Evolutionary conservation across 2,113 vertebrate genomes (phyloP).

Genomic region (Ahaetulla prasina): DNA sequence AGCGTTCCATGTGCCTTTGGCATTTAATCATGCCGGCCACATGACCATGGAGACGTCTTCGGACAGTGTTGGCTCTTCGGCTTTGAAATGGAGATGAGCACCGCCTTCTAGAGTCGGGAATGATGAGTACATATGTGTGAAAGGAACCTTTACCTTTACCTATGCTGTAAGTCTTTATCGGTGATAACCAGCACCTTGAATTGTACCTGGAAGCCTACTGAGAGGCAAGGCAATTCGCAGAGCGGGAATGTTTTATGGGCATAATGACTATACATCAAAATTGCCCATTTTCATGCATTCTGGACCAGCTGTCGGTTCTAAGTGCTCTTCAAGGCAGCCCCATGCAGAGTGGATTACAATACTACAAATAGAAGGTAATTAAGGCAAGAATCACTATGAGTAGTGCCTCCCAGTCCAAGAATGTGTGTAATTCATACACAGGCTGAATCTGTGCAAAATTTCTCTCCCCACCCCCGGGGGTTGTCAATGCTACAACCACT

Average conservation of each 20-base stretch:
- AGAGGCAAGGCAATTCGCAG: not conserved
- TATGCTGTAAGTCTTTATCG: too few relatives aligned
- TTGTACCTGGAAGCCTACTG: not conserved
- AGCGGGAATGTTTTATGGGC: not conserved
- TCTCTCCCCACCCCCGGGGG: rapidly evolving
- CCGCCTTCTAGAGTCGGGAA: too few relatives aligned
- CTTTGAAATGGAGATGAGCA: too few relatives aligned
- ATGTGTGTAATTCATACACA: not conserved
- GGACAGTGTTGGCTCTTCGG: too few relatives aligned
- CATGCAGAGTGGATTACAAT: not conserved
- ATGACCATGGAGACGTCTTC: too few relatives aligned
- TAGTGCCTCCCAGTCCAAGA: not conserved
- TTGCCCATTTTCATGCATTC: not conserved
- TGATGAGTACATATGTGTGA: too few relatives aligned
- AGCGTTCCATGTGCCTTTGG: too few relatives aligned
- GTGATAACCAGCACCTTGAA: not conserved
- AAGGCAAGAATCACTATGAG: not conserved
- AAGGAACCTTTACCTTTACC: too few relatives aligned
- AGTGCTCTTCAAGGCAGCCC: not conserved
- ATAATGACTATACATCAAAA: not conserved
- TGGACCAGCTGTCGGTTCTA: not conserved
- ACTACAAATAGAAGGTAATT: not conserved
- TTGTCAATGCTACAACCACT: not conserved
- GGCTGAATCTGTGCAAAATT: not conserved
- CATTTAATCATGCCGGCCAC: too few relatives aligned